phyloP scores from a whole-genome alignment of 1,140 invertebrate species.

The Manduca sexta region DNA sequence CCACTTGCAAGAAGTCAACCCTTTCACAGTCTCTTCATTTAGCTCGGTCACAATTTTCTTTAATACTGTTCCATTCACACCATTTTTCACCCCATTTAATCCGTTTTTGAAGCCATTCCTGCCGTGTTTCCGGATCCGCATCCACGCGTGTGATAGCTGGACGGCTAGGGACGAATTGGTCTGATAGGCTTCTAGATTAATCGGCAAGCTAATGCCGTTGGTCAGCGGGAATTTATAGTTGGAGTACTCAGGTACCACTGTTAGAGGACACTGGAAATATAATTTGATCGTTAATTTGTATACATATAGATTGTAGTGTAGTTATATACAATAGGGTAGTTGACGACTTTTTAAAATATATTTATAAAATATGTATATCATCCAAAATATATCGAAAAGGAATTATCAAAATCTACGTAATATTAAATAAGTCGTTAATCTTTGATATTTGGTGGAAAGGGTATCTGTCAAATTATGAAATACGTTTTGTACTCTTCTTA shows the following conservation, averaged over 20 bases:
- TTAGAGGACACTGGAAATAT: conserved; percentile 76
- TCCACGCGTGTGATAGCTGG: conserved; percentile 83
- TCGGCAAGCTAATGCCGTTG: conserved; percentile 40
- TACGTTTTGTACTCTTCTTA: too few species aligned
- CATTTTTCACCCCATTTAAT: conserved; percentile 10
- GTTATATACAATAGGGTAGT: background rate
- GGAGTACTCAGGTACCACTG: conserved; percentile 75
- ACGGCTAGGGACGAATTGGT: conserved; percentile 90
- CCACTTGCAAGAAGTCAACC: conserved; percentile 77
- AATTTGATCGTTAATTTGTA: too few species aligned
- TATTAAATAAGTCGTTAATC: too few species aligned
- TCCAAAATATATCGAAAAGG: too few species aligned
- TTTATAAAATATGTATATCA: background rate
- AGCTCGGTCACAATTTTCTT: conserved; percentile 32
- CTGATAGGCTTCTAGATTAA: conserved; percentile 75
- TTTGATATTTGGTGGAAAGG: too few species aligned
- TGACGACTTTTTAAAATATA: background rate
- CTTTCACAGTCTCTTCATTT: conserved; percentile 58
- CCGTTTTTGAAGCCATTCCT: conserved; percentile 8
- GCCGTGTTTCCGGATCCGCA: conserved; percentile 49
- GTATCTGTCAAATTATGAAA: too few species aligned
- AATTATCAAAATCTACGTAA: too few species aligned
- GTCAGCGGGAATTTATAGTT: conserved; percentile 69
- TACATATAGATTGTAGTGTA: background rate
- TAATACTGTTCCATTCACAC: conserved; percentile 8